Conservation (phyloP, 2,888 invertebrate species). For the Euplagia quadripunctaria region DNA sequence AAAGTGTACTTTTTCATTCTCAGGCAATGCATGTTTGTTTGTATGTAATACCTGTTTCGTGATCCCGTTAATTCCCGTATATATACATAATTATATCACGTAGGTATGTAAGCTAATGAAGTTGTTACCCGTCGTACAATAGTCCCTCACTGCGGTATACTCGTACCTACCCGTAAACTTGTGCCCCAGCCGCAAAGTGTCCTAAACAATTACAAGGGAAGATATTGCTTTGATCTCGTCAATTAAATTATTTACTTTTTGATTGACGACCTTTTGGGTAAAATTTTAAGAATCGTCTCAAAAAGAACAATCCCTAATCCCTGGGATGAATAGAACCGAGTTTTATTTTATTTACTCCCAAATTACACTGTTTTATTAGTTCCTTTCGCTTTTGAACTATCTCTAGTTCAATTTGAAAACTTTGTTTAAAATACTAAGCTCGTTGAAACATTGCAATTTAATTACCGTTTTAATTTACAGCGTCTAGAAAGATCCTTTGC, state of each 20-base stretch:
- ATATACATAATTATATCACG: too few relatives aligned
- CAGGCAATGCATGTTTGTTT: too few relatives aligned
- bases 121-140: conserved; percentile 45
- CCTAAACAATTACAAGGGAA: conserved; percentile 51
- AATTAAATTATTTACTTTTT: conserved; percentile 61
- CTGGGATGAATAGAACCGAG: conserved; percentile 19
- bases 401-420: neutral
- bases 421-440: neutral
- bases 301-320: conserved; percentile 27
- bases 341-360: conserved; percentile 28
- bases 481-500: neutral
- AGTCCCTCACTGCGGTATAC: conserved; percentile 29
- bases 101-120: conserved; percentile 46
- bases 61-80: too few relatives aligned
- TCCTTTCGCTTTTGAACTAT: conserved; percentile 14
- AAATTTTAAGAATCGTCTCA: conserved; percentile 39
- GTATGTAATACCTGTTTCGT: too few relatives aligned
- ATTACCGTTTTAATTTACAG: neutral
- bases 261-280: conserved; percentile 55
- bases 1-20: neutral
- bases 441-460: neutral
- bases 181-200: conserved; percentile 30
- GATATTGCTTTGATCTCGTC: conserved; percentile 63
- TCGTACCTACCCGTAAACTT: conserved; percentile 28
- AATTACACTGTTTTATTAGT: conserved; percentile 28